Conservation (phyloP, 2,888 invertebrate species). For the Meganola albula region DNA sequence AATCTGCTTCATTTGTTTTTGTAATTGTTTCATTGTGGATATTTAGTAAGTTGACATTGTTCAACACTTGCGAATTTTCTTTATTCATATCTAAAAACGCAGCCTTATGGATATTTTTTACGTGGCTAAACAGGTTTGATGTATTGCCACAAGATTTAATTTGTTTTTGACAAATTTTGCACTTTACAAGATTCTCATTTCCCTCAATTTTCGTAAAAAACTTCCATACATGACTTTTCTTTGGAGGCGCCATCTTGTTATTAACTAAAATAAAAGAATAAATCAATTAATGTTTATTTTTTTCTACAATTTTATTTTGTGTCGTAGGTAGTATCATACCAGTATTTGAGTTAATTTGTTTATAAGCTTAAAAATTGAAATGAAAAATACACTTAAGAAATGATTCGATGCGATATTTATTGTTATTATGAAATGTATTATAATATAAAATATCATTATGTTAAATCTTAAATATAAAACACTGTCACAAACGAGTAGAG, state of each 20-base stretch:
- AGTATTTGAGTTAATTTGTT: not conserved
- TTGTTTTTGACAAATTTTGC: slow-evolving; percentile 26
- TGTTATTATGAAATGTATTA: not conserved
- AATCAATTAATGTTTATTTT: not conserved
- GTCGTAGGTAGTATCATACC: not conserved
- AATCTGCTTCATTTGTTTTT: slow-evolving; percentile 12
- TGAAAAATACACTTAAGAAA: not conserved
- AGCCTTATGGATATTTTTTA: slow-evolving; percentile 24
- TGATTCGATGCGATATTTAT: not conserved
- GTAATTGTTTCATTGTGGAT: slow-evolving; percentile 6
- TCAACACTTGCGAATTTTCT: too few species aligned
- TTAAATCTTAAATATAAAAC: too few species aligned
- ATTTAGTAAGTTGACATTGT: slow-evolving; percentile 15
- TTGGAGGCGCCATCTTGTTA: slow-evolving; percentile 8
- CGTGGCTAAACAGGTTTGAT: slow-evolving; percentile 21
- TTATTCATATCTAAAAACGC: slow-evolving; percentile 19
- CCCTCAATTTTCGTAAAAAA: slow-evolving; percentile 13
- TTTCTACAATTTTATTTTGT: not conserved
- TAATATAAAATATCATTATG: too few species aligned
- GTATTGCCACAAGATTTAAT: slow-evolving; percentile 26
- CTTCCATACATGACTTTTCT: slow-evolving; percentile 11
- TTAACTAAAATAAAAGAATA: not conserved
- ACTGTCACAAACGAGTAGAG: too few species aligned
- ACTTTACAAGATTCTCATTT: slow-evolving; percentile 19
- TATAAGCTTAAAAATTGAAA: not conserved